phyloP scores from a whole-genome alignment of 2,888 invertebrate species.

The Pelosia muscerda region DNA sequence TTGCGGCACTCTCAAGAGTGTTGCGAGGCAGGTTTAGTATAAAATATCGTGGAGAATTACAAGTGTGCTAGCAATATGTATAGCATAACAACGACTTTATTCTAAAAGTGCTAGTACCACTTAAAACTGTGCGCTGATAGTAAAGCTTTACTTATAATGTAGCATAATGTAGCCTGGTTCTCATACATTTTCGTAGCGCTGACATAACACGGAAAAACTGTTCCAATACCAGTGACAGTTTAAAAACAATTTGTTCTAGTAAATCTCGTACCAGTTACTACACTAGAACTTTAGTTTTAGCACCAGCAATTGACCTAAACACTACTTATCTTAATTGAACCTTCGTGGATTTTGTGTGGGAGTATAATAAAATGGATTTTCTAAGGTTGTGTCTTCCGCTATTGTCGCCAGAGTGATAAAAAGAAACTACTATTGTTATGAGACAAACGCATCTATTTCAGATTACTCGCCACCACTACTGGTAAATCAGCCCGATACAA shows the following conservation, averaged over 20 bases:
- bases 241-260: background rate
- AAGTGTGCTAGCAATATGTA: too few species aligned
- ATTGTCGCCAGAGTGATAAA: background rate
- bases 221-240: background rate
- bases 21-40: too few species aligned
- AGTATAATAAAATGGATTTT: background rate
- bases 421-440: background rate
- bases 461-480: background rate
- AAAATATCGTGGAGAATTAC: too few species aligned
- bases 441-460: background rate
- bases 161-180: background rate
- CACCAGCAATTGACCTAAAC: background rate
- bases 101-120: background rate
- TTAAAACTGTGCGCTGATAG: background rate
- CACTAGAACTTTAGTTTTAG: background rate
- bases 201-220: background rate
- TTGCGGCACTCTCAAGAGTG: too few species aligned
- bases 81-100: too few species aligned
- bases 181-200: background rate
- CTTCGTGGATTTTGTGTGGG: background rate
- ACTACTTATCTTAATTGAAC: slow-evolving; percentile 9
- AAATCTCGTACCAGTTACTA: background rate
- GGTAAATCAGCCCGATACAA: background rate
- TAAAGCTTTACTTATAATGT: too few species aligned
- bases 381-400: background rate